These are phyloP conservation scores for Heteromurus nitidus DNA, from an alignment of 2,888 invertebrate species.

Conservation along the genomic window DNA sequence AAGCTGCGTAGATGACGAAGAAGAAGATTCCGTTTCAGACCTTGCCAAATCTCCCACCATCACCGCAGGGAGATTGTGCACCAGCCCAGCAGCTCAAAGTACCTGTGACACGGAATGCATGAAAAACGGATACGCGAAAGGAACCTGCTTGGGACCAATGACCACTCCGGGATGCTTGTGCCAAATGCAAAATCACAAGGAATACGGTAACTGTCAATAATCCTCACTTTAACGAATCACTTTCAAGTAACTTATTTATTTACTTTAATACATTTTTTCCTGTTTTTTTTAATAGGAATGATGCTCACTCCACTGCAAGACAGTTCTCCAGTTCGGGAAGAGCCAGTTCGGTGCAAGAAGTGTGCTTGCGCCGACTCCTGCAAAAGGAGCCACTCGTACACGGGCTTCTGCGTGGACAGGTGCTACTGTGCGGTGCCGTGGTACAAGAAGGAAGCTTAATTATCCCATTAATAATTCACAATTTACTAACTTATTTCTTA, in stretches of 20 bases:
- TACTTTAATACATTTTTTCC: not conserved
- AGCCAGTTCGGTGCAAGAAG: not conserved
- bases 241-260: not conserved
- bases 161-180: slow-evolving; percentile 36
- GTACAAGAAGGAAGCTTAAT: not conserved
- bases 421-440: slow-evolving; percentile 31
- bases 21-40: not conserved
- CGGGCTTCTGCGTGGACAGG: slow-evolving; percentile 17
- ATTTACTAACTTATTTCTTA: too few species aligned
- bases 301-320: slow-evolving; percentile 5
- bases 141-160: slow-evolving; percentile 26
- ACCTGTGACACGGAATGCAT: slow-evolving; percentile 5
- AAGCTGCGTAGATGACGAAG: slow-evolving; percentile 20
- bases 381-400: slow-evolving; percentile 12
- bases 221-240: not conserved
- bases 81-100: not conserved
- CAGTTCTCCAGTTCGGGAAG: too few species aligned
- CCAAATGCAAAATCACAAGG: not conserved
- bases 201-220: slow-evolving; percentile 1
- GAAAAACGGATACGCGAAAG: slow-evolving; percentile 17
- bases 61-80: not conserved
- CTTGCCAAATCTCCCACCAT: not conserved
- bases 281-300: not conserved
- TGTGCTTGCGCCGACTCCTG: slow-evolving; percentile 9
- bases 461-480: too few species aligned